Conservation (phyloP, 2,888 invertebrate species). For the Melanostoma mellinum region DNA sequence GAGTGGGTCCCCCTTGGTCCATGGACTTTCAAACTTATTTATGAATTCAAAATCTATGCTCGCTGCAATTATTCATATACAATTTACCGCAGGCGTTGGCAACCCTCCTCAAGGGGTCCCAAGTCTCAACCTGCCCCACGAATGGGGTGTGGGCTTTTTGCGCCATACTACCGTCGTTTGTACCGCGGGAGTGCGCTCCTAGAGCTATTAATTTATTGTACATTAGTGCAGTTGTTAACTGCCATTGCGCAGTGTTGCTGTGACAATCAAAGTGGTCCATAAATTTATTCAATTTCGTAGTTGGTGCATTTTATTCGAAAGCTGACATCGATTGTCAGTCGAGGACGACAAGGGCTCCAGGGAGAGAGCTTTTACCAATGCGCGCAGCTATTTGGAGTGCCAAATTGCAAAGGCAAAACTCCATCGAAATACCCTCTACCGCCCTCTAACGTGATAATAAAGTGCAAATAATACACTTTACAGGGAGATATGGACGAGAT, state of each 20-base stretch:
- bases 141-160: slow-evolving; percentile 55
- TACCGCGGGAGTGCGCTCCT: slow-evolving; percentile 24
- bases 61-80: slow-evolving; percentile 55
- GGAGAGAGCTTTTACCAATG: slow-evolving; percentile 34
- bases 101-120: slow-evolving; percentile 28
- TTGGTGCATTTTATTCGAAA: slow-evolving; percentile 19
- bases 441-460: slow-evolving; percentile 81
- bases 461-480: slow-evolving; percentile 81
- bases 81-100: slow-evolving; percentile 28
- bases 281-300: slow-evolving; percentile 54
- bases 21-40: slow-evolving; percentile 60
- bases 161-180: slow-evolving; percentile 40
- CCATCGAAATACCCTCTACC: slow-evolving; percentile 22
- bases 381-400: neutral
- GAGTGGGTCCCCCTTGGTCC: slow-evolving; percentile 25
- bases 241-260: slow-evolving; percentile 62
- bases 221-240: slow-evolving; percentile 57
- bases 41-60: slow-evolving; percentile 67
- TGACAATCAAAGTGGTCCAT: slow-evolving; percentile 64
- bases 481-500: slow-evolving; percentile 67
- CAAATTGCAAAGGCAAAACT: slow-evolving; percentile 23
- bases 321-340: slow-evolving; percentile 23
- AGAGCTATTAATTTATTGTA: slow-evolving; percentile 65
- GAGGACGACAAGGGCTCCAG: slow-evolving; percentile 58
- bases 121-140: slow-evolving; percentile 25